Conservation (phyloP, 2,888 invertebrate species). For the Sphaeridia pumilis region DNA sequence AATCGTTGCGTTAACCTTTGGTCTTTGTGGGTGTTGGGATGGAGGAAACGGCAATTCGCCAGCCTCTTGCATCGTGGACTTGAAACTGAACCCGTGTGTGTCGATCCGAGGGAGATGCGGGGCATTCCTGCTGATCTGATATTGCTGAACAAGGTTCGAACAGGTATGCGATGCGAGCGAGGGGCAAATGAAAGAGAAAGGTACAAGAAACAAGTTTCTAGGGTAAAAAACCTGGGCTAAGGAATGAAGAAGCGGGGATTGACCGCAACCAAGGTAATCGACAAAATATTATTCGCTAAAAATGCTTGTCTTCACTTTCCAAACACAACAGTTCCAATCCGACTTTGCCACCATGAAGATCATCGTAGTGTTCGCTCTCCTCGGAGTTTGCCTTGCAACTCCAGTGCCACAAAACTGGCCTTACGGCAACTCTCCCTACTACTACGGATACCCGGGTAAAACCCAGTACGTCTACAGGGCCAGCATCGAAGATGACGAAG, state of each 20-base stretch:
- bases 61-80: too few relatives aligned
- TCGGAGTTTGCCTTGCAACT: conserved; percentile 18
- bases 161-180: too few relatives aligned
- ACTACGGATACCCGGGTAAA: conserved; percentile 31
- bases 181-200: conserved; percentile 6
- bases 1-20: too few relatives aligned
- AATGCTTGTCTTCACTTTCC: conserved; percentile 10
- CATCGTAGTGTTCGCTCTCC: conserved; percentile 17
- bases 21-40: too few relatives aligned
- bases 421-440: conserved; percentile 26
- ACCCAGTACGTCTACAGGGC: conserved; percentile 27
- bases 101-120: too few relatives aligned
- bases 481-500: conserved; percentile 30
- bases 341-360: conserved; percentile 16
- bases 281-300: conserved; percentile 16
- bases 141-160: too few relatives aligned
- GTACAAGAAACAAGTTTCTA: conserved; percentile 14
- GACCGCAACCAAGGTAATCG: conserved; percentile 22
- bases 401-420: conserved; percentile 30
- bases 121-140: too few relatives aligned
- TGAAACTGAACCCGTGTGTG: too few relatives aligned
- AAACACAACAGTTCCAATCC: conserved; percentile 12
- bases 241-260: conserved; percentile 13
- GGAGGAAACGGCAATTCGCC: too few relatives aligned
- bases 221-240: background rate